Conservation (phyloP, 2,797 vertebrate species). For the Lagorchestes hirsutus region DNA sequence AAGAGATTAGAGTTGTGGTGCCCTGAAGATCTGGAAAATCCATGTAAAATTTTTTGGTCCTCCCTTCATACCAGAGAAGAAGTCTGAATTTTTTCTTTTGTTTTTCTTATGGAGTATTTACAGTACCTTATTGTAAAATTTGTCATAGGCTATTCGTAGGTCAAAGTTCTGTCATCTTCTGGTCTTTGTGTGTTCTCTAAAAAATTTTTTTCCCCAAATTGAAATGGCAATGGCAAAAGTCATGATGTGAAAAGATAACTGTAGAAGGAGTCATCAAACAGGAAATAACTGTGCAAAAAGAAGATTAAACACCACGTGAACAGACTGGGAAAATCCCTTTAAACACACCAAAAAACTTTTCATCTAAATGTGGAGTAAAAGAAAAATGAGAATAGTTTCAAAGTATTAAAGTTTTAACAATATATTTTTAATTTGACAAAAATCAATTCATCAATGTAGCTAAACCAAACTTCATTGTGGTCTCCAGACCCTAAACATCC, state of each 20-base stretch:
- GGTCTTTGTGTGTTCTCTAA: no score
- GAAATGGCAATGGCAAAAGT: no score
- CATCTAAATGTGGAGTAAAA: neutral
- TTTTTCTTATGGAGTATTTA: no score
- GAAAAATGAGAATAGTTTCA: neutral
- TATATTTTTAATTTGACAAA: neutral
- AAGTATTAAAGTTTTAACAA: neutral
- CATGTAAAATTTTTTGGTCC: no score
- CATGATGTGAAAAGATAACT: neutral
- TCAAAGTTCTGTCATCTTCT: no score
- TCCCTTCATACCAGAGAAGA: no score
- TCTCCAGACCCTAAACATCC: neutral
- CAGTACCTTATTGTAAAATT: no score
- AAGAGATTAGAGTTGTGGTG: no score
- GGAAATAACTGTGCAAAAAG: neutral
- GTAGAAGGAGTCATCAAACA: neutral
- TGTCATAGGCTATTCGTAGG: no score
- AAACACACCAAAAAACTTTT: neutral
- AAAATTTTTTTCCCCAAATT: no score
- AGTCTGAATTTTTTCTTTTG: no score
- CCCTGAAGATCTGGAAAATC: no score
- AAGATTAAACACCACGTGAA: neutral
- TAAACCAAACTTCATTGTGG: neutral
- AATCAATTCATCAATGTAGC: neutral
- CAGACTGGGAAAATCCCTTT: neutral